Evolutionary conservation across 2,888 invertebrate genomes (phyloP).

Genomic region (Acronicta psi): DNA sequence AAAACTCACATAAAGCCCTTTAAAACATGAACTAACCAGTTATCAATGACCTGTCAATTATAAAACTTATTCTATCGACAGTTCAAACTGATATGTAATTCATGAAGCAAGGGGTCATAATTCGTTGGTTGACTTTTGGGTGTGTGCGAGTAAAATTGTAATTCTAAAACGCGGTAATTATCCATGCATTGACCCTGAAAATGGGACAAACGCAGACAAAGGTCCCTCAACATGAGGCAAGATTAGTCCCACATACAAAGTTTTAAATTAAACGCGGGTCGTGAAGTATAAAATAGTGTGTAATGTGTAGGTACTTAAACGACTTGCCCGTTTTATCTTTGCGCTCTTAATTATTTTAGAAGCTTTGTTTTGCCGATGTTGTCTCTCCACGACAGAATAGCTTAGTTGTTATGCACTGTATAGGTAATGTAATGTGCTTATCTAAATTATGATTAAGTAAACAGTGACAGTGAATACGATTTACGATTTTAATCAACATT

Average conservation of each 20-base stretch:
- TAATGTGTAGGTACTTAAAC: constrained; percentile 50
- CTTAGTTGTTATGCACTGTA: constrained; percentile 30
- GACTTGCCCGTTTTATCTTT: constrained; percentile 61
- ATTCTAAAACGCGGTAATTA: constrained; percentile 73
- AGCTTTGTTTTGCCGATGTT: constrained; percentile 47
- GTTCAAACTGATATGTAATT: constrained; percentile 41
- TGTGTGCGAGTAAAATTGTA: constrained; percentile 69
- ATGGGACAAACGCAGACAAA: constrained; percentile 61
- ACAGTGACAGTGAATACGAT: constrained; percentile 34
- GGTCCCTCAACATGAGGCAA: constrained; percentile 69
- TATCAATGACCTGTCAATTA: constrained; percentile 23
- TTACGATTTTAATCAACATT: constrained; percentile 42
- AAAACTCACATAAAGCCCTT: constrained; percentile 66
- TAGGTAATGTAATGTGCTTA: constrained; percentile 46
- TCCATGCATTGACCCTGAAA: constrained; percentile 68
- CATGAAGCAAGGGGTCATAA: constrained; percentile 33
- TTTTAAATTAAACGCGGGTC: constrained; percentile 73
- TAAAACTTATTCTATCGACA: constrained; percentile 7
- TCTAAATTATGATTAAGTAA: constrained; percentile 50
- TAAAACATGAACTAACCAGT: constrained; percentile 56
- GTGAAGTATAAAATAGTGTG: constrained; percentile 59
- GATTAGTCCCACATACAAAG: constrained; percentile 78
- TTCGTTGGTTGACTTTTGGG: constrained; percentile 9
- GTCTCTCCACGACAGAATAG: constrained; percentile 31
- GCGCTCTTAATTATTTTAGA: constrained; percentile 63